Base-by-base conservation (phyloP, 2,113 vertebrate genomes). In the Dendropsophus ebraccatus region DNA sequence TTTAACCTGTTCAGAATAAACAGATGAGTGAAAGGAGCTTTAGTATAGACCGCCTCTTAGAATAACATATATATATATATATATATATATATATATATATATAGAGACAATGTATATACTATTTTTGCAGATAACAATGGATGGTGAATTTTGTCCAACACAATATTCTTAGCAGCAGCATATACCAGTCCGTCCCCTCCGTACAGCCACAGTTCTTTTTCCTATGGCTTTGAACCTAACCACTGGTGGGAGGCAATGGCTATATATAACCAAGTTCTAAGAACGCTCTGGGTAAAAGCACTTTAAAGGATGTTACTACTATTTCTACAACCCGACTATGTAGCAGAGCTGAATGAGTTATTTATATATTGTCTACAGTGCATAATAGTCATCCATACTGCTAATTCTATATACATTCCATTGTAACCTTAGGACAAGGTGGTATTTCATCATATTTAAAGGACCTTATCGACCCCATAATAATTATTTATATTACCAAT, bases 211-310 rank as follows among this genome's bases (percentile, higher is more conserved):
- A 13, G 5, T 80, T 62, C n/a, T 80, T 80, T 80, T 80, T 80
- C 77, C 77, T 80, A 17, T 80, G 77, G 77, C 45, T 50, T 50
- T 80, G 5, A 80, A 80, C 77, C 32, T 37, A 45, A 45, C 77
- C 54, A 60, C 77, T 16, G 77, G 52, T 45, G 77, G 54, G 77
- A 80, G 77, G 77, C 37, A 45, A 16, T 25, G 6, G 25, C 69
- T 69, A 72, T 72, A 35, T 83, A 70, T 72, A 70, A 37, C 81
- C 25, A 19, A 5, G 32, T 72, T 69, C 81, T 72, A 69, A 83
- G 62, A 72, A 72, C 4, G 4, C 8, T 25, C 10, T 25, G 21
- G 41, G 21, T 65, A 65, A 65, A 12, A 5, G 16, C 62, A 67
- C 62, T 25, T 65, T 23, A 62, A 16, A 8, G n/a, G n/a, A 67